Base-by-base conservation (phyloP, 2,888 invertebrate genomes). In the Leptarthrus brevirostris region DNA sequence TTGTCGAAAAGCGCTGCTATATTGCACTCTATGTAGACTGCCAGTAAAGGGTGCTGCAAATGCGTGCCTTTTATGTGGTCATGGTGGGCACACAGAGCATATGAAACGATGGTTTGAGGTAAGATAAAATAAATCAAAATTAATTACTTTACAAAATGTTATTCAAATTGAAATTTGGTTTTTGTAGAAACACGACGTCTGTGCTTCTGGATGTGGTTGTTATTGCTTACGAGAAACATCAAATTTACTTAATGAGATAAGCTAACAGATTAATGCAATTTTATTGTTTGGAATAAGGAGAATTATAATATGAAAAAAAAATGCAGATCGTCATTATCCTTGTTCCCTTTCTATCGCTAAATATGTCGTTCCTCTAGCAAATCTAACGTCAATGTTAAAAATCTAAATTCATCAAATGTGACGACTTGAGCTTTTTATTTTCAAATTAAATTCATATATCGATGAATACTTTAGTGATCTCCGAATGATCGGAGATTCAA, bases 191-290 rank as follows among this genome's bases (percentile, higher is more conserved):
- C 91, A 93, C 82, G 90, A 89, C 72, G 87, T 91, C 5, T 98
- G 98, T 80, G 94, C 97, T 0, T 91, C 94, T 1, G 97, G 96
- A 26, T 98, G 98, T 86, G 96, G 97, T 24, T 98, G 98, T 85
- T 88, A 88, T 77, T 98, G 97, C 83, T 86, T 95, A 74, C 87
- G 90, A 76, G 93, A 69, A 20, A 69, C 69, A 8, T 16, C 69
- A 1, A 69, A 69, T 20, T 49, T 69, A 18, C 20, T 69, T 20
- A 49, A 69, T 16, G 52, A 52, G 34, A 69, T 69, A 20, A 18
- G 24, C 12, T 69, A 79, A 77, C 3, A 26, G 8, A 30, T 5
- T 30, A 5, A 3, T 30, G 30, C 8, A 5, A 30, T 5, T 0
- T 30, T 30, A 30, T n/a, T n/a, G n/a, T n/a, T n/a, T n/a, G n/a